Percentiles rank a stretch among this genome's conserved stretches.
phyloP scores from a whole-genome alignment of 2,888 invertebrate species.

The Philhelius pedissequus region DNA sequence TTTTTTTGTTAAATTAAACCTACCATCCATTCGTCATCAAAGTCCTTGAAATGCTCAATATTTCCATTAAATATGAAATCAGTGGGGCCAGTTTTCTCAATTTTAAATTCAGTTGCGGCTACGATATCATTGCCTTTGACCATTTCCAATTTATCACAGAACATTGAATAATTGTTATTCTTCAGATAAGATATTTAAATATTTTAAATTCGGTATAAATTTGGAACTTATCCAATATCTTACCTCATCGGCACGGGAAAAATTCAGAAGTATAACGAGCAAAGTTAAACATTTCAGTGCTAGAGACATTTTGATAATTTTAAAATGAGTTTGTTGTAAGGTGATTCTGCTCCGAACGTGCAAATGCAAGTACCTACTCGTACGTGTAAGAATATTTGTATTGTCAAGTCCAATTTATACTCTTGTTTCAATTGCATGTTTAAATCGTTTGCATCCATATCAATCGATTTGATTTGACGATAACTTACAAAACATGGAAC shows the following conservation, averaged over 20 bases:
- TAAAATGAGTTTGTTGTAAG: not conserved
- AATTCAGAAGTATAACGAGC: not conserved
- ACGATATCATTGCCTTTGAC: constrained; percentile 60
- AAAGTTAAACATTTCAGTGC: not conserved
- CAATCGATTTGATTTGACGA: constrained; percentile 76
- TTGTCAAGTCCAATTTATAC: not conserved
- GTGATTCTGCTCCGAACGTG: not conserved
- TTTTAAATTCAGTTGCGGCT: constrained; percentile 64
- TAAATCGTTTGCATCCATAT: constrained; percentile 80
- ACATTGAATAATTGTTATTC: constrained; percentile 50
- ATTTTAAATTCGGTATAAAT: not conserved
- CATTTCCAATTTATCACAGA: constrained; percentile 66
- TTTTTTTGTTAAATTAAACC: not conserved
- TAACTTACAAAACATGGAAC: not conserved
- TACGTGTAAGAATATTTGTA: not conserved
- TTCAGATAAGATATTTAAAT: not conserved
- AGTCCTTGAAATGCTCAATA: constrained; percentile 67
- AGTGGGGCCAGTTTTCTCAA: constrained; percentile 68
- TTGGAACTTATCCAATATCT: not conserved
- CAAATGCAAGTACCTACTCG: not conserved
- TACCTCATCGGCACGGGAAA: not conserved
- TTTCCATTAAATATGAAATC: constrained; percentile 70
- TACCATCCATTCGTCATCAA: constrained; percentile 74
- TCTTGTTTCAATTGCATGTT: constrained; percentile 76
- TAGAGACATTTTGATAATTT: not conserved